phyloP scores from a whole-genome alignment of 2,888 invertebrate species.

The Callosobruchus maculatus region DNA sequence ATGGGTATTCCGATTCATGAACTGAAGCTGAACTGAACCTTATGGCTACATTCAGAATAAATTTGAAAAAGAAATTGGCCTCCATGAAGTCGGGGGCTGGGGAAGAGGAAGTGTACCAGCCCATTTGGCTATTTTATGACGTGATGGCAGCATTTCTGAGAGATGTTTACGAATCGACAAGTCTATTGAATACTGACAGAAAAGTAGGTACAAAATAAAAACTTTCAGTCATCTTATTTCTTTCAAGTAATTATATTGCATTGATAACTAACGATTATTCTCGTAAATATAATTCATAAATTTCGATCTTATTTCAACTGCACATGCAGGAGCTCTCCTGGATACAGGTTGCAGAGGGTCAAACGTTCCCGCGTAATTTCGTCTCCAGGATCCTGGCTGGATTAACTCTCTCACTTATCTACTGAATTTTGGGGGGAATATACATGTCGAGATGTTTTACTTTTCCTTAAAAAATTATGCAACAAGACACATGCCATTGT shows the following conservation, averaged over 20 bases:
- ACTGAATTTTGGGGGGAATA: not conserved
- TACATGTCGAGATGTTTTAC: not conserved
- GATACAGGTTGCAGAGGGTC: too few relatives aligned
- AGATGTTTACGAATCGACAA: not conserved
- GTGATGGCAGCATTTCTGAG: not conserved
- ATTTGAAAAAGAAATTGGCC: not conserved
- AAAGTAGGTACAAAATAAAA: not conserved
- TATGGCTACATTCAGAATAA: not conserved
- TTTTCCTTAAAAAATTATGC: not conserved
- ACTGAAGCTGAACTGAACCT: not conserved
- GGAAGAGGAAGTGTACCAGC: not conserved
- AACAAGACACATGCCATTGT: constrained; percentile 2
- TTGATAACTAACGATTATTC: not conserved
- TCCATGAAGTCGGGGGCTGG: not conserved
- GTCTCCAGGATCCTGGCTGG: not conserved
- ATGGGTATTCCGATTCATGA: not conserved
- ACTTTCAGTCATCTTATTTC: not conserved
- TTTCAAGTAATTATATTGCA: not conserved
- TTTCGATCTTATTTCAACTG: too few relatives aligned
- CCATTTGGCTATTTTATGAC: not conserved
- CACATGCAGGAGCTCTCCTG: too few relatives aligned
- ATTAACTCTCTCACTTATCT: not conserved
- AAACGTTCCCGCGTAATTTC: too few relatives aligned
- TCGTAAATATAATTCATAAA: too few relatives aligned
- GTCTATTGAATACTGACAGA: not conserved